These are phyloP conservation scores for Drosophila hawaiiensis DNA, from an alignment of 2,888 invertebrate species.

Conservation along the genomic window DNA sequence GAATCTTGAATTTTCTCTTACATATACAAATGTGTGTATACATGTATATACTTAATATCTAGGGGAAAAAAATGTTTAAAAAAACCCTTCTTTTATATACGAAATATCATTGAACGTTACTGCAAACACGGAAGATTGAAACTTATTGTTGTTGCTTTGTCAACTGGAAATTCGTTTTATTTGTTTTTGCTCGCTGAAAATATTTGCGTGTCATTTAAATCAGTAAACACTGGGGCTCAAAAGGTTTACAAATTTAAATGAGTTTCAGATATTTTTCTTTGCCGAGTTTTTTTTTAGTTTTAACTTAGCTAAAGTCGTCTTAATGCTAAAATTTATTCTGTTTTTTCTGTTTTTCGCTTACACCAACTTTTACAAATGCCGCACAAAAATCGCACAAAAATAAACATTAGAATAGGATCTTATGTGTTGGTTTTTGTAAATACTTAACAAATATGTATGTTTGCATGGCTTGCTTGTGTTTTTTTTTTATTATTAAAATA, in stretches of 20 bases:
- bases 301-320: slow-evolving; percentile 29
- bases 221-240: slow-evolving; percentile 84
- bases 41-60: slow-evolving; percentile 1
- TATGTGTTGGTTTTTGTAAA: slow-evolving; percentile 18
- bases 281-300: slow-evolving; percentile 24
- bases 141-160: slow-evolving; percentile 18
- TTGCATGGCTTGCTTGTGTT: slow-evolving; percentile 2
- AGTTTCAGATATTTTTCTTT: slow-evolving; percentile 42
- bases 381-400: slow-evolving; percentile 40
- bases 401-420: slow-evolving; percentile 20
- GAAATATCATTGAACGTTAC: slow-evolving; percentile 43
- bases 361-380: slow-evolving; percentile 37
- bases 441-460: slow-evolving; percentile 13
- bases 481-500: slow-evolving; percentile 1
- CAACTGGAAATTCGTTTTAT: slow-evolving; percentile 49
- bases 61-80: slow-evolving; percentile 27
- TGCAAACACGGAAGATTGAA: slow-evolving; percentile 32
- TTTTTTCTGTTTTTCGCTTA: slow-evolving; percentile 26
- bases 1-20: slow-evolving; percentile 38
- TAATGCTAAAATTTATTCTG: slow-evolving; percentile 41
- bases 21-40: slow-evolving; percentile 11
- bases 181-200: slow-evolving; percentile 26
- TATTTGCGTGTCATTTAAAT: slow-evolving; percentile 80
- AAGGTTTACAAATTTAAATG: slow-evolving; percentile 84
- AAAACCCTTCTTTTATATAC: slow-evolving; percentile 12